Conservation (phyloP, 2,888 invertebrate genomes). For the Metallyticus violacea region DNA sequence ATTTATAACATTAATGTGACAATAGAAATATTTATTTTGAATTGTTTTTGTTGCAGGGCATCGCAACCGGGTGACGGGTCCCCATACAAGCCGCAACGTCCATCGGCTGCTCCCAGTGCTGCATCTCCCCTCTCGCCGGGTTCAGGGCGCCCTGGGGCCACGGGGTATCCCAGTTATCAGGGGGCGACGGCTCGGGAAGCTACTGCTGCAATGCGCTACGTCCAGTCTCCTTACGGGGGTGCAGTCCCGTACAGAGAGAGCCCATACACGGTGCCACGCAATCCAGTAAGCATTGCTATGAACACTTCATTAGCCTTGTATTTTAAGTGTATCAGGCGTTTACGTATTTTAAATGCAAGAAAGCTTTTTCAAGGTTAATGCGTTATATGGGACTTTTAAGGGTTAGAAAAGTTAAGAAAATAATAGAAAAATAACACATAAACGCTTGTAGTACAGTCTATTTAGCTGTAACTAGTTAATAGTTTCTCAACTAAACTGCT, state of each 20-base stretch:
- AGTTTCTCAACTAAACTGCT: no score
- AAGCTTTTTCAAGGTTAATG: no score
- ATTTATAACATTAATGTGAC: no score
- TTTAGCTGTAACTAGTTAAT: no score
- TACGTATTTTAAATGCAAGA: no score
- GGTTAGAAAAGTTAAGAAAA: no score
- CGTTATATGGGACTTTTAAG: no score
- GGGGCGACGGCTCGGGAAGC: conserved; percentile 1
- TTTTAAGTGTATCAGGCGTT: no score
- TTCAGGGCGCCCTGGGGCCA: conserved; percentile 6
- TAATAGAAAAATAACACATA: no score
- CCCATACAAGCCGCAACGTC: conserved; percentile 33
- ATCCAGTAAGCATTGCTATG: conserved; percentile 28
- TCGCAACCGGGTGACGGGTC: conserved; percentile 18
- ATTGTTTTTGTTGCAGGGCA: conserved; percentile 11
- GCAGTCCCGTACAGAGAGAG: conserved; percentile 25
- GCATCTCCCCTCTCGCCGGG: conserved; percentile 32
- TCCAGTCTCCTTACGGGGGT: conserved; percentile 23
- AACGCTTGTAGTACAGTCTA: no score
- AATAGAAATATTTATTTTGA: not conserved
- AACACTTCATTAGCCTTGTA: not conserved
- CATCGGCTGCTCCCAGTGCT: conserved; percentile 25
- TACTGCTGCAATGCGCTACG: conserved; percentile 27
- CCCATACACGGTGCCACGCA: conserved; percentile 24
- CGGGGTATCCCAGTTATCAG: not conserved